These are phyloP conservation scores for Hypomecis atomaria DNA, from an alignment of 2,888 invertebrate species.

Conservation along the genomic window DNA sequence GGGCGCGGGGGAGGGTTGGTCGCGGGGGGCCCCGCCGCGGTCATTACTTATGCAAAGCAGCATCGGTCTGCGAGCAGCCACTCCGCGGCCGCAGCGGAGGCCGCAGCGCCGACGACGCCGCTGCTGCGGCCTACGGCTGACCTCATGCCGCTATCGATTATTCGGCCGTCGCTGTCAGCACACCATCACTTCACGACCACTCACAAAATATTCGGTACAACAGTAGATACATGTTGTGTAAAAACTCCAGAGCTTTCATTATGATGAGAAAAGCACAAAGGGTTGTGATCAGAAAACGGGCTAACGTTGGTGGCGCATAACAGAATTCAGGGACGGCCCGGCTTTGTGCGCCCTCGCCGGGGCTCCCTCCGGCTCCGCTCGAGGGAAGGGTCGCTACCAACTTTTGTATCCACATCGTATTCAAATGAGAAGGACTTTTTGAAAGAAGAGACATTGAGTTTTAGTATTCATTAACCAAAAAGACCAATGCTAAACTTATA, in stretches of 20 bases:
- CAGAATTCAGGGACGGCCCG: conserved; percentile 50
- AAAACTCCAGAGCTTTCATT: conserved; percentile 21
- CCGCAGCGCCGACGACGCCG: conserved; percentile 25
- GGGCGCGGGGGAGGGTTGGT: conserved; percentile 36
- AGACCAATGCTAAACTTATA: neutral
- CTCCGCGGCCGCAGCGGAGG: conserved; percentile 41
- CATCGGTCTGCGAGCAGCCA: conserved; percentile 58
- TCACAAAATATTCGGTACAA: conserved; percentile 8
- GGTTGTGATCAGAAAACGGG: conserved; percentile 28
- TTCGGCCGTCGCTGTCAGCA: conserved; percentile 41
- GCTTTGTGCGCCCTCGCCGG: conserved; percentile 68
- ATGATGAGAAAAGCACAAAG: conserved; percentile 33
- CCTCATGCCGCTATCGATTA: conserved; percentile 51
- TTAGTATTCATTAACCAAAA: conserved; percentile 11
- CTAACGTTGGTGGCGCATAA: conserved; percentile 33
- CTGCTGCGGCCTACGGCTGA: conserved; percentile 24
- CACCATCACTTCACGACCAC: conserved; percentile 9
- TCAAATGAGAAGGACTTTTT: conserved; percentile 41
- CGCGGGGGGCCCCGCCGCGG: conserved; percentile 40
- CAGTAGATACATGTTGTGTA: conserved; percentile 12
- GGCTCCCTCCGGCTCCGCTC: conserved; percentile 61
- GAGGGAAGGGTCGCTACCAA: conserved; percentile 66
- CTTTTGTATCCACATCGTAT: conserved; percentile 66
- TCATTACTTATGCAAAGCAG: conserved; percentile 84
- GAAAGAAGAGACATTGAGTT: conserved; percentile 3